Evolutionary conservation across 2,888 invertebrate genomes (phyloP).

Genomic region (Patella ulyssiponensis): DNA sequence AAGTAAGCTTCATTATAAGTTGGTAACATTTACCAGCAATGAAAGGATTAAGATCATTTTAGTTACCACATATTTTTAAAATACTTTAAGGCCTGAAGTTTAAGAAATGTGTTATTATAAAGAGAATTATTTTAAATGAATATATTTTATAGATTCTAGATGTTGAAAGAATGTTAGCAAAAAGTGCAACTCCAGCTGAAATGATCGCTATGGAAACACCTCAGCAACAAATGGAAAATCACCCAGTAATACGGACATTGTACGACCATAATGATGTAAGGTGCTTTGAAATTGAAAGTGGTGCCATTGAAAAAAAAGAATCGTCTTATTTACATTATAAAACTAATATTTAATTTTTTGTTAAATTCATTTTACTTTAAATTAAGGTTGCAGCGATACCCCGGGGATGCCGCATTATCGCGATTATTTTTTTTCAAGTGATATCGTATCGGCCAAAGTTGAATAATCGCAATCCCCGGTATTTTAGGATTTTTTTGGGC

Average conservation of each 20-base stretch:
- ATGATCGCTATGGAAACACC: conserved; percentile 71
- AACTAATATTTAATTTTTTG: background rate
- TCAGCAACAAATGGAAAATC: conserved; percentile 83
- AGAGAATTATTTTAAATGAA: background rate
- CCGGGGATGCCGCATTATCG: too few relatives aligned
- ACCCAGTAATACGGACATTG: conserved; percentile 97
- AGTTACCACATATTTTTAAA: too few relatives aligned
- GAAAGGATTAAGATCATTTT: background rate
- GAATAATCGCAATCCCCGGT: too few relatives aligned
- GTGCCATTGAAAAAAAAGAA: too few relatives aligned
- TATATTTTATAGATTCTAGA: conserved; percentile 83
- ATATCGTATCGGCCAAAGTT: too few relatives aligned
- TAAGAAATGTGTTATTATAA: too few relatives aligned
- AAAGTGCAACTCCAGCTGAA: conserved; percentile 83
- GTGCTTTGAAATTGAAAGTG: background rate
- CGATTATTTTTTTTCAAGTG: too few relatives aligned
- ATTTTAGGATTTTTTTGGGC: too few relatives aligned
- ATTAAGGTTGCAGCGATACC: too few relatives aligned
- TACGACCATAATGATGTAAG: conserved; percentile 92
- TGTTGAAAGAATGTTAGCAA: conserved; percentile 98
- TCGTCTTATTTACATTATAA: background rate
- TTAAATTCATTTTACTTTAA: background rate
- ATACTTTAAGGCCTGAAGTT: too few relatives aligned
- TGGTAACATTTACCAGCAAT: background rate
- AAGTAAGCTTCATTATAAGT: too few relatives aligned